Evolutionary conservation across 2,113 vertebrate genomes (phyloP), one percentile per base, ranked within the genome.

Genomic region (Hystrix cristata): DNA sequence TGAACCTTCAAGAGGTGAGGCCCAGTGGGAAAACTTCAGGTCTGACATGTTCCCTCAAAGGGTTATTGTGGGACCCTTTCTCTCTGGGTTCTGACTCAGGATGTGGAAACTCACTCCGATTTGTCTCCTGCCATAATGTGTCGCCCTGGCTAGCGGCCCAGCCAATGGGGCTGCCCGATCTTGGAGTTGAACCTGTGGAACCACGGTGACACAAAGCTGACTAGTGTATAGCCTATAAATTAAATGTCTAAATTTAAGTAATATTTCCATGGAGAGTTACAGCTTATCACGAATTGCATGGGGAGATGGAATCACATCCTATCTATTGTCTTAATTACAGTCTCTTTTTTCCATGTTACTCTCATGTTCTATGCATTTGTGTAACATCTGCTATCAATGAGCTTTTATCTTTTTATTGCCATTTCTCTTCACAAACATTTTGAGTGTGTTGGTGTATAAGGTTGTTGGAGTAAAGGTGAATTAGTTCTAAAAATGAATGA

Each of bases 161-260:
- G 27, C 29, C 48, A 67, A n/a, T 3, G 38, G 10, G 6, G 16
- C 2, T 10, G 2, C 0, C 72, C 29, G 5, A 27, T 8, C 19
- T 93, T 55, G 34, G 51, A 76, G 12, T n/a, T 86, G 19, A 18
- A 79, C 38, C 15, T 71, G 19, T 48, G 27, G 72, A 76, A 76
- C 25, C 23, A 23, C 34, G 5, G 60, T 31, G 29, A 53, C 6
- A 29, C 15, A 18, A 29, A 78, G 31, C 34, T 31, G 31, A 81
- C 7, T 51, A 51, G 51, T 59, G 62, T 10, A 89, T 19, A 79
- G 27, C 9, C 43, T 85, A 51, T 55, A 84, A 92, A 71, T 6
- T 65, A 94, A 85, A 43, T 38, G 5, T 80, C 48, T 82, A 62
- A 64, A 69, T 92, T 92, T 76, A 91, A 86, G 38, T 91, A 69